Percentiles rank a stretch among this genome's conserved stretches.
Conservation (phyloP, 1,140 invertebrate species). For the Apocrypta bakeri region DNA sequence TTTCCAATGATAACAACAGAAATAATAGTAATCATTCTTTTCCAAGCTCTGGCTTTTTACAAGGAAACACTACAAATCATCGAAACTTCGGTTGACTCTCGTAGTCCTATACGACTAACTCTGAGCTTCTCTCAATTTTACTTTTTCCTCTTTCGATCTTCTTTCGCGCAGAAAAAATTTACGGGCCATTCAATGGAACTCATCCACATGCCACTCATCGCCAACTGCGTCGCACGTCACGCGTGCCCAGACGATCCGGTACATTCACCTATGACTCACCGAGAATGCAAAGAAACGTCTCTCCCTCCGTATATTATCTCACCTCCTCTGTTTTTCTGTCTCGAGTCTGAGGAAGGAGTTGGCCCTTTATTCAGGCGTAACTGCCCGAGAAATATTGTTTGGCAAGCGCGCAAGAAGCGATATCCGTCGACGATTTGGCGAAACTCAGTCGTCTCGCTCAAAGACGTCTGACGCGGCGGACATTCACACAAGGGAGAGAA, state of each 20-base stretch:
- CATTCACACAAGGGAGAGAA: background rate
- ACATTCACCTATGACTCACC: background rate
- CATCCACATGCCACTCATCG: background rate
- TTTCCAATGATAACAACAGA: no score
- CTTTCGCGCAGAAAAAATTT: background rate
- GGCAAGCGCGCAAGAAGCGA: conserved; percentile 48
- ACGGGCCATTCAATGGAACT: background rate
- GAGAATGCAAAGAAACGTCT: background rate
- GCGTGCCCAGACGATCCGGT: background rate
- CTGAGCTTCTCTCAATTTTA: background rate
- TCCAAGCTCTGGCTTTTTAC: no score
- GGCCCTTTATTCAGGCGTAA: conserved; percentile 45
- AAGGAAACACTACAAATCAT: no score
- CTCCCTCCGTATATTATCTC: background rate
- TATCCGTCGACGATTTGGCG: conserved; percentile 50
- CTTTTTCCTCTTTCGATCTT: background rate
- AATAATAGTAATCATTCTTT: no score
- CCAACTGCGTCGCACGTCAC: background rate
- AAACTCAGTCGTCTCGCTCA: background rate
- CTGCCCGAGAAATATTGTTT: conserved; percentile 50
- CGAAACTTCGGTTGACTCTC: no score
- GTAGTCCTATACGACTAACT: background rate
- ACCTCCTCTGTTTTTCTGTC: conserved; percentile 7
- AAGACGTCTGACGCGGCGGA: background rate
- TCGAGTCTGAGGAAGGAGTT: background rate